These are phyloP conservation scores for Cariama cristata DNA, from an alignment of 2,113 vertebrate genomes.

Conservation along the genomic window DNA sequence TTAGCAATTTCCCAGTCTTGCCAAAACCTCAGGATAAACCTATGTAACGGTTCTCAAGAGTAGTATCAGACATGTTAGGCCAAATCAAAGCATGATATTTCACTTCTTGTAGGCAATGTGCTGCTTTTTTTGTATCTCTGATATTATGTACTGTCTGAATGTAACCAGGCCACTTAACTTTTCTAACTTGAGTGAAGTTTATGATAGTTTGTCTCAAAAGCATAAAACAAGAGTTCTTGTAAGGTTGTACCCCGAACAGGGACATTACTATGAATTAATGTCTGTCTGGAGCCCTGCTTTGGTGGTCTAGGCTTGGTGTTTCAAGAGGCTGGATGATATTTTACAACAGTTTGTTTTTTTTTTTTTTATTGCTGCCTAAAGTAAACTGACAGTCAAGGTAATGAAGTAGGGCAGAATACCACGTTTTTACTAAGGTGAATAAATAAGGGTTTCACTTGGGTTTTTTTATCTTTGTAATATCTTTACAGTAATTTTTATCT, in stretches of 20 bases:
- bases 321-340: fast-evolving
- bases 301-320: not conserved
- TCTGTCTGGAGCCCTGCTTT: not conserved
- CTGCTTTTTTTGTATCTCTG: constrained; percentile 49
- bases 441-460: not conserved
- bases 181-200: not conserved
- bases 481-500: not conserved
- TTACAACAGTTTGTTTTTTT: not conserved
- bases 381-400: not conserved
- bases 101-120: constrained; percentile 36
- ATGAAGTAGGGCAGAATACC: not conserved
- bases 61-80: constrained; percentile 51
- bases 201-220: not conserved
- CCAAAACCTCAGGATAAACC: constrained; percentile 63
- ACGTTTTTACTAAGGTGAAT: not conserved
- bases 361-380: not conserved
- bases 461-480: not conserved
- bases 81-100: constrained; percentile 57
- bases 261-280: fast-evolving
- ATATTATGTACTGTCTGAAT: not conserved
- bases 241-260: too few relatives aligned
- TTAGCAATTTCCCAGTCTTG: constrained; percentile 62
- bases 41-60: constrained; percentile 61
- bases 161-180: not conserved
- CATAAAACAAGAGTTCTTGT: fast-evolving